Conservation (phyloP, 2,888 invertebrate species). For the Nemurella pictetii region DNA sequence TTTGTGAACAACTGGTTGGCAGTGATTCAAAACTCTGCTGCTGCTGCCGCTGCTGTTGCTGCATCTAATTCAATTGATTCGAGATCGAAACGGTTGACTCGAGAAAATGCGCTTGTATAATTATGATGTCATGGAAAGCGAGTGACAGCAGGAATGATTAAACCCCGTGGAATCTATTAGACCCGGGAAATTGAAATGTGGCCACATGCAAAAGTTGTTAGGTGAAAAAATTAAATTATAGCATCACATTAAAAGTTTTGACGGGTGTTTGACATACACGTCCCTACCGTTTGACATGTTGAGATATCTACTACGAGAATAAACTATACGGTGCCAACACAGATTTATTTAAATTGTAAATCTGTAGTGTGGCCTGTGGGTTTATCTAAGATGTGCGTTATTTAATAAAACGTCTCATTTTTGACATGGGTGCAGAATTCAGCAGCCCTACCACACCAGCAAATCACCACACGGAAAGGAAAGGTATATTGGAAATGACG, state of each 20-base stretch:
- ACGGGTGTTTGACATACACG: constrained; percentile 3
- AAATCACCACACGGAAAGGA: not conserved
- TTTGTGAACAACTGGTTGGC: constrained; percentile 11
- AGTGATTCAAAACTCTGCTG: not conserved
- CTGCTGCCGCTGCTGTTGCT: too few relatives aligned
- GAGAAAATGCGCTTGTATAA: not conserved
- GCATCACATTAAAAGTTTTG: constrained; percentile 11
- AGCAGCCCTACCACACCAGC: not conserved
- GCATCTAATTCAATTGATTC: not conserved
- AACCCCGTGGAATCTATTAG: not conserved
- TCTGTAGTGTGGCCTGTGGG: too few relatives aligned
- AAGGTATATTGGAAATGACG: not conserved
- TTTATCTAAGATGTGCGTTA: too few relatives aligned
- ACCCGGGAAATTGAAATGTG: constrained; percentile 8
- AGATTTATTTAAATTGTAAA: too few relatives aligned
- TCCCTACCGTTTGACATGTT: constrained; percentile 5
- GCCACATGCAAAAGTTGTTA: not conserved
- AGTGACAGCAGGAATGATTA: constrained; percentile 13
- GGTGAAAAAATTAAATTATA: constrained; percentile 21
- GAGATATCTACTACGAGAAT: not conserved
- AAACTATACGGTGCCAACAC: not conserved
- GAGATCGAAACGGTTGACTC: not conserved
- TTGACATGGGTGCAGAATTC: not conserved
- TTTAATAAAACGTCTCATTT: too few relatives aligned
- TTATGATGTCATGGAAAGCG: constrained; percentile 1